Percentiles rank a stretch among this genome's conserved stretches.
These are phyloP conservation scores for Lasioglossum figueresi DNA, from an alignment of 2,888 invertebrate genomes.

Conservation along the genomic window DNA sequence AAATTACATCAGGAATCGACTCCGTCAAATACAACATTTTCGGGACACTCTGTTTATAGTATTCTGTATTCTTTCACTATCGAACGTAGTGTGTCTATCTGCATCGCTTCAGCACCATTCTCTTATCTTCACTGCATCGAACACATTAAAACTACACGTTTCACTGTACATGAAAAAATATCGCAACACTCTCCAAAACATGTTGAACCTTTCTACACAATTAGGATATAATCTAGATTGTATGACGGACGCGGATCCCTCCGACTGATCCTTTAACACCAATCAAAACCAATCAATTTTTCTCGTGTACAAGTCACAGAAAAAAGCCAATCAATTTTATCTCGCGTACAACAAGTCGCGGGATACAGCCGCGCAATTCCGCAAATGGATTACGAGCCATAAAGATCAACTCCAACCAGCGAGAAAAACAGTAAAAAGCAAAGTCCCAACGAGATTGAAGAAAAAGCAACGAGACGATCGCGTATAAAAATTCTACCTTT, in stretches of 20 bases:
- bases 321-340: background rate
- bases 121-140: background rate
- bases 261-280: background rate
- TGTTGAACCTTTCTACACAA: background rate
- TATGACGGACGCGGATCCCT: background rate
- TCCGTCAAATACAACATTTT: no score
- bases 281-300: background rate
- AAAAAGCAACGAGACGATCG: background rate
- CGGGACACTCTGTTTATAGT: background rate
- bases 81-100: conserved; percentile 9
- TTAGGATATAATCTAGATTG: background rate
- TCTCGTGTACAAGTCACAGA: background rate
- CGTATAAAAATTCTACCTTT: background rate
- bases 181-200: background rate
- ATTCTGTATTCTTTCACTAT: background rate
- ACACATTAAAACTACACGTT: background rate
- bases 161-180: background rate
- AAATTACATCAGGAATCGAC: no score
- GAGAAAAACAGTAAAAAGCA: background rate
- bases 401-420: background rate
- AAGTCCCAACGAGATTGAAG: background rate
- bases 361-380: background rate
- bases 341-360: background rate
- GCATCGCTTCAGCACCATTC: conserved; percentile 29
- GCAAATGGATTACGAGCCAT: background rate